Evolutionary conservation across 2,113 vertebrate genomes (phyloP).

Genomic region (Pangasianodon hypophthalmus): DNA sequence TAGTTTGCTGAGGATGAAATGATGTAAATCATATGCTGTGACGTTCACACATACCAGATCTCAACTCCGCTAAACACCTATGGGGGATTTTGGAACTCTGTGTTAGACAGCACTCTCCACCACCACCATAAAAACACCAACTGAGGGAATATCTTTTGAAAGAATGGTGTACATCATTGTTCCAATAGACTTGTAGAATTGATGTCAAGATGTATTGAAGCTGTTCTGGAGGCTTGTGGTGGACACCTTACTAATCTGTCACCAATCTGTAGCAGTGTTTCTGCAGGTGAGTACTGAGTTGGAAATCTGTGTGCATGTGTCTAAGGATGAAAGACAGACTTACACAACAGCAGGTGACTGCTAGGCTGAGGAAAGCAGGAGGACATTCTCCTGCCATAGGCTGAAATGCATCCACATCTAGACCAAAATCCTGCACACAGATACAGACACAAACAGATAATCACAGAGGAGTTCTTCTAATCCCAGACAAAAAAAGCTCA

Average conservation of each 20-base stretch:
- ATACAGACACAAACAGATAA: background rate
- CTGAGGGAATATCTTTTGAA: background rate
- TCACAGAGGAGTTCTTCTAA: slow-evolving; percentile 23
- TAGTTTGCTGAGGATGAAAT: background rate
- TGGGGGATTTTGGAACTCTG: background rate
- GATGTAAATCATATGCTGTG: background rate
- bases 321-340: slow-evolving; percentile 54
- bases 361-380: slow-evolving; percentile 79
- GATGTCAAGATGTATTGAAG: background rate
- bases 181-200: background rate
- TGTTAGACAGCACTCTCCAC: background rate
- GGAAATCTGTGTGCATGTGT: slow-evolving; percentile 20
- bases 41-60: background rate
- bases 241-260: background rate
- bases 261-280: background rate
- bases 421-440: slow-evolving; percentile 84
- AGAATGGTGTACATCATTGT: background rate
- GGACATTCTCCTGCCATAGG: slow-evolving; percentile 86
- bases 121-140: background rate
- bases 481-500: no score
- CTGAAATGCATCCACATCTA: slow-evolving; percentile 83
- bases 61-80: background rate
- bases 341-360: slow-evolving; percentile 90
- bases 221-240: background rate
- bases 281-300: background rate